Percentiles rank a stretch among this genome's conserved stretches.
Evolutionary conservation across 2,113 vertebrate genomes (phyloP).

Genomic region (Dryoscopus gambensis): DNA sequence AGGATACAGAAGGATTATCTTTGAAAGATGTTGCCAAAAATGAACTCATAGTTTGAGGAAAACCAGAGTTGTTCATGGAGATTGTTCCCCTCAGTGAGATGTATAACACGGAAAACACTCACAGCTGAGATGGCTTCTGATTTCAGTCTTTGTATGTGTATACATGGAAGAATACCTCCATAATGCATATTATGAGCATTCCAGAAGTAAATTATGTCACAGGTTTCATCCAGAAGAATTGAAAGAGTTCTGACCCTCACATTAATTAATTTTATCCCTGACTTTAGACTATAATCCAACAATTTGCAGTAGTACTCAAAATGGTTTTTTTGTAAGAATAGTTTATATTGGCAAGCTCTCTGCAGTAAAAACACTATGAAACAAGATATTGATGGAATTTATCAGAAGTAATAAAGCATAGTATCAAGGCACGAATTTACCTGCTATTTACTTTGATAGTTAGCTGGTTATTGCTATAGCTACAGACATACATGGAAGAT

Average conservation of each 20-base stretch:
- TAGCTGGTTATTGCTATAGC: not conserved
- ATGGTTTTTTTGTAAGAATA: not conserved
- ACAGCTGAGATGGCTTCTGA: not conserved
- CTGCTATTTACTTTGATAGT: not conserved
- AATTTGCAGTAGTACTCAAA: not conserved
- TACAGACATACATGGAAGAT: rapidly evolving
- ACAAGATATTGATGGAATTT: not conserved
- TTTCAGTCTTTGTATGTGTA: not conserved
- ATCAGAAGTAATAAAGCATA: not conserved
- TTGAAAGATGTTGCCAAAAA: not conserved
- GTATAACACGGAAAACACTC: not conserved
- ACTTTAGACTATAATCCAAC: not conserved
- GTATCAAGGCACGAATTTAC: not conserved
- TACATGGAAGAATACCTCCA: not conserved
- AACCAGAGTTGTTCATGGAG: not conserved
- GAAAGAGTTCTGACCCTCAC: not conserved
- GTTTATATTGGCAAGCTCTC: not conserved
- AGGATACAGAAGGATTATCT: not conserved
- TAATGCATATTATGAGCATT: not conserved
- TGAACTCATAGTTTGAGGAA: not conserved
- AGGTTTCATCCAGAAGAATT: not conserved
- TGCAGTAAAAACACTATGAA: not conserved
- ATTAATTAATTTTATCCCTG: not conserved
- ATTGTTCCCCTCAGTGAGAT: not conserved
- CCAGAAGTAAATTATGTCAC: not conserved